phyloP scores from a whole-genome alignment of 2,888 invertebrate genomes.

The Drosophila kuntzei region DNA sequence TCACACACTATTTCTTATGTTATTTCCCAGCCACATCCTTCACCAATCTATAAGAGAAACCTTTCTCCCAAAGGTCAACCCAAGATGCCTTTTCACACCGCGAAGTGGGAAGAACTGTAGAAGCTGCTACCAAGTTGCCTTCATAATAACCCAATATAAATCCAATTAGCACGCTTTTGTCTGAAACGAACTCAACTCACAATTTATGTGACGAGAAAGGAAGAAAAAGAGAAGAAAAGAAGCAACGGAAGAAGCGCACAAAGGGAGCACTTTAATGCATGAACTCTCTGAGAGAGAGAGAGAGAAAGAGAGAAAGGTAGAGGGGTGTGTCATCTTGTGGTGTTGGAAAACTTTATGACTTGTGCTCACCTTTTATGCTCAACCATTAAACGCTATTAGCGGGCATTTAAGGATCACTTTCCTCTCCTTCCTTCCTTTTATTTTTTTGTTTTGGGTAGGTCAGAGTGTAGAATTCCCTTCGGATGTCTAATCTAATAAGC shows the following conservation, averaged over 20 bases:
- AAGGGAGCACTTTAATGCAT: conserved; percentile 59
- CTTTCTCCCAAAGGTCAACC: background rate
- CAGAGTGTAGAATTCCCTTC: conserved; percentile 33
- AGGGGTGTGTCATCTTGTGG: conserved; percentile 54
- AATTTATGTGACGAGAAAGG: conserved; percentile 32
- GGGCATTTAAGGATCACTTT: conserved; percentile 75
- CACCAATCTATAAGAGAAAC: background rate
- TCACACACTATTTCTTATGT: background rate
- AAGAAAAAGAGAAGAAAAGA: conserved; percentile 25
- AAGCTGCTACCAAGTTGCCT: conserved; percentile 47
- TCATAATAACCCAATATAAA: conserved; percentile 65
- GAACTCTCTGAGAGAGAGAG: background rate
- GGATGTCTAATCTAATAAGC: conserved; percentile 81
- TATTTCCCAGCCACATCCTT: conserved; percentile 10
- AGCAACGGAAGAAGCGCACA: conserved; percentile 54
- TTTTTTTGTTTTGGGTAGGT: conserved; percentile 54
- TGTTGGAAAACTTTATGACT: conserved; percentile 72
- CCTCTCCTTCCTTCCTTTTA: conserved; percentile 8
- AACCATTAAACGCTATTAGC: conserved; percentile 81
- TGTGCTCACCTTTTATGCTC: conserved; percentile 76
- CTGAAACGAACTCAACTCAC: conserved; percentile 34
- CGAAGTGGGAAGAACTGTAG: conserved; percentile 22
- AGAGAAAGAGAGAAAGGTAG: background rate
- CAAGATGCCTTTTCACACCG: conserved; percentile 55
- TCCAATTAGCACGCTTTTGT: conserved; percentile 81